Base-by-base conservation (phyloP, 1,140 invertebrate species). In the Drosophila persimilis region DNA sequence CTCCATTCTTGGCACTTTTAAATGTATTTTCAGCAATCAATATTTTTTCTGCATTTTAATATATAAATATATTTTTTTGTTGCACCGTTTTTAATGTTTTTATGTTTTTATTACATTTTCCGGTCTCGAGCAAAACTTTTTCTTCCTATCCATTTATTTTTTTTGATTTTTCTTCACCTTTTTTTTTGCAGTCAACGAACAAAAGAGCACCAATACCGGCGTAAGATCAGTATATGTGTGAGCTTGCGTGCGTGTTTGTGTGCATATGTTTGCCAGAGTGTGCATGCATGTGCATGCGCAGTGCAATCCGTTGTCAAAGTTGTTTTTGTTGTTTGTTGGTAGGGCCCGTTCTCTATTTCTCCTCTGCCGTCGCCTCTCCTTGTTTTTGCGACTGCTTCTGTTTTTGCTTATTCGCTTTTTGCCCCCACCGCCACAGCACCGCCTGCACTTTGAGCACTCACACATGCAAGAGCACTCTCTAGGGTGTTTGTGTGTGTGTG, bases 241-340 rank as follows among this genome's bases (percentile, higher is more conserved):
- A 29, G 3, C 3, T 52, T 56, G 26, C 17, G 29, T 43, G 24
- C 13, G 39, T 31, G 20, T 44, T 31, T 60, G 55, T 61, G 47
- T 57, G 43, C 20, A 54, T 26, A 3, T 29, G 17, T 48, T 43
- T 11, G 44, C 50, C 8, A 13, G 45, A 24, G 43, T 83, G 44
- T 43, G 70, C 75, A 46, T 84, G 62, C 73, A 78, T 74, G 83
- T 86, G 78, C 83, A 83, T 86, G 83, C 83, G 83, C 83, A 86
- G 45, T 86, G 83, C 79, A 78, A 57, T 61, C 35, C 11, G 35
- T 39, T 39, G 58, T 61, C 47, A 46, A 52, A 51, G 47, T 59
- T 58, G 61, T 79, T 83, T 60, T 64, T 66, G 56, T 59, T 63
- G 60, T 47, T 24, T 39, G 35, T 44, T 17, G 17, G 71, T 75